phyloP scores from a whole-genome alignment of 2,888 invertebrate genomes.

The Andricus curvator region DNA sequence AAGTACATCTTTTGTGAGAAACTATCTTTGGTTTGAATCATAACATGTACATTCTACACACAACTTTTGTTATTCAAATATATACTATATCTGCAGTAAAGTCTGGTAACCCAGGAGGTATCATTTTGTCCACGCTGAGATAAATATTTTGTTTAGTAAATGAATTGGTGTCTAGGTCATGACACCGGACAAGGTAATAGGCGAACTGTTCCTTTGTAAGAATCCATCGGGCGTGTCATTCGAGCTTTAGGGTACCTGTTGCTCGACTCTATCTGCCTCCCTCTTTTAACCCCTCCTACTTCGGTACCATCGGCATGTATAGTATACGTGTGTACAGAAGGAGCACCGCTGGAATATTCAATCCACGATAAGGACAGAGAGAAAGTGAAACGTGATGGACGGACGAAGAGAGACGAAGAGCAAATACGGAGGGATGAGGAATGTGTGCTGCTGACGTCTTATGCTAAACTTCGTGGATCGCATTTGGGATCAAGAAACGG shows the following conservation, averaged over 20 bases:
- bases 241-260: slow-evolving; percentile 74
- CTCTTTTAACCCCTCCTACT: slow-evolving; percentile 57
- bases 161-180: slow-evolving; percentile 34
- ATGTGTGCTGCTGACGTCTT: slow-evolving; percentile 64
- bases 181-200: slow-evolving; percentile 43
- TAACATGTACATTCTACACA: neutral
- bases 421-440: slow-evolving; percentile 49
- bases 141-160: neutral
- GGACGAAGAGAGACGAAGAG: slow-evolving; percentile 44
- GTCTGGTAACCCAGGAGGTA: neutral
- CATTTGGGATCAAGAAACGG: slow-evolving; percentile 58
- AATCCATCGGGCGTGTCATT: slow-evolving; percentile 71
- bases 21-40: too few species aligned
- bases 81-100: neutral
- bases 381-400: slow-evolving; percentile 38
- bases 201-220: slow-evolving; percentile 62
- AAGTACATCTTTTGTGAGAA: too few species aligned
- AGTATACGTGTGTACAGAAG: slow-evolving; percentile 56
- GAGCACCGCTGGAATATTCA: slow-evolving; percentile 59
- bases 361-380: slow-evolving; percentile 55
- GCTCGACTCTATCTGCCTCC: slow-evolving; percentile 65
- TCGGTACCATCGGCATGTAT: slow-evolving; percentile 50
- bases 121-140: neutral
- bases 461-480: slow-evolving; percentile 69
- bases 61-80: neutral